These are phyloP conservation scores for Podilymbus podiceps DNA, from an alignment of 2,113 vertebrate species.

Conservation along the genomic window DNA sequence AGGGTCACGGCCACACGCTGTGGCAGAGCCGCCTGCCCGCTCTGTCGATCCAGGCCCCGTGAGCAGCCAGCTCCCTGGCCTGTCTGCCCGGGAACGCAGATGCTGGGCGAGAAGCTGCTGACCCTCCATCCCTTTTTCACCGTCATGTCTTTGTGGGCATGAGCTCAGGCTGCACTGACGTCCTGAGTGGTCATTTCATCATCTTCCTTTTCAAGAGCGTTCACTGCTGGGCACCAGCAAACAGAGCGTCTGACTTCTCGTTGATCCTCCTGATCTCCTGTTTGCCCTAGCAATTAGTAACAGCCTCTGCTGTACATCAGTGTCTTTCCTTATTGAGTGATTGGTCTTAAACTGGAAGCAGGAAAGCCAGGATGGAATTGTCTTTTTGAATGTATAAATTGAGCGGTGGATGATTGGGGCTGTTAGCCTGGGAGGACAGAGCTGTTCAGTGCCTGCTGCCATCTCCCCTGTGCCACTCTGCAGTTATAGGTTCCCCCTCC, in stretches of 20 bases:
- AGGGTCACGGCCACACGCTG: rapidly evolving
- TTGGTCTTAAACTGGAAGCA: background rate
- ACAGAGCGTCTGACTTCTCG: background rate
- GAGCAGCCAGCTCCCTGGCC: background rate
- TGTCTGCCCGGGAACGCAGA: rapidly evolving
- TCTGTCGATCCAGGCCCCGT: rapidly evolving
- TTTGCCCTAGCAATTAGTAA: background rate
- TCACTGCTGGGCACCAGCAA: background rate
- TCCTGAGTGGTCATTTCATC: background rate
- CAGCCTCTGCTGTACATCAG: background rate
- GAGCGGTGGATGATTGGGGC: background rate
- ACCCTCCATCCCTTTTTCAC: background rate
- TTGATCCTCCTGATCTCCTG: background rate
- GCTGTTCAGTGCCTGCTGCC: background rate
- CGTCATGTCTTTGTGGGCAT: background rate
- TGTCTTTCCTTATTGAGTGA: background rate
- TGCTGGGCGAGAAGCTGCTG: background rate
- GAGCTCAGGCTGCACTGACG: background rate
- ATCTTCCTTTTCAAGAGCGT: rapidly evolving
- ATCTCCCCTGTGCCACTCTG: rapidly evolving
- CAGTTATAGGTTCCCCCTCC: background rate
- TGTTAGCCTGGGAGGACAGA: rapidly evolving
- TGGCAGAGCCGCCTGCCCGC: background rate
- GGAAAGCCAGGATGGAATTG: background rate
- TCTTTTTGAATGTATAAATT: background rate